Conservation (phyloP, 2,797 vertebrate genomes). For the Phrynocephalus guinanensis region DNA sequence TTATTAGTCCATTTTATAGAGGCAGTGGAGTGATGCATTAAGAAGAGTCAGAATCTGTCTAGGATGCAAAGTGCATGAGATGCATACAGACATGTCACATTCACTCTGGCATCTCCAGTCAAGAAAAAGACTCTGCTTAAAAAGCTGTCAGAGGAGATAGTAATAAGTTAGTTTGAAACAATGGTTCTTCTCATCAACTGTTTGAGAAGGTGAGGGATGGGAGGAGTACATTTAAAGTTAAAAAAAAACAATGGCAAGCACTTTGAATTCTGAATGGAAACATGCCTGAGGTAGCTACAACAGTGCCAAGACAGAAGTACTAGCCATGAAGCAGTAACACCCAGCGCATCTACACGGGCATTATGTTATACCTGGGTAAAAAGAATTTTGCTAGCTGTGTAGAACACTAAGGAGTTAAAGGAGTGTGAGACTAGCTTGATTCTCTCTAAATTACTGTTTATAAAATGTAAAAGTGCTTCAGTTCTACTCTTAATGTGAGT, state of each 20-base stretch:
- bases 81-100: background rate
- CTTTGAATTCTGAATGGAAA: constrained; percentile 8
- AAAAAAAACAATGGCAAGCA: background rate
- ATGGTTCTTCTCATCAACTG: background rate
- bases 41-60: background rate
- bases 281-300: too few species aligned
- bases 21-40: background rate
- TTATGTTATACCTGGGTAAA: too few species aligned
- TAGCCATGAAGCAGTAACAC: too few species aligned
- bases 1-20: constrained; percentile 33
- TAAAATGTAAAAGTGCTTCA: constrained; percentile 20
- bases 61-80: background rate
- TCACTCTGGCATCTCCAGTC: background rate
- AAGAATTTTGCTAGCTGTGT: background rate
- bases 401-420: constrained; percentile 10
- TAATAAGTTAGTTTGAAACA: background rate
- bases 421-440: constrained; percentile 16
- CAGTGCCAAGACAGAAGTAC: too few species aligned
- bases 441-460: constrained; percentile 25
- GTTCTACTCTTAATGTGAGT: background rate
- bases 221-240: background rate
- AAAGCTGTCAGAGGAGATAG: background rate
- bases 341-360: too few species aligned
- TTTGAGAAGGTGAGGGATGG: background rate
- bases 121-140: background rate